Conservation (phyloP, 92 coral and sea anemone genomes). For the Scolanthus callimorphus region DNA sequence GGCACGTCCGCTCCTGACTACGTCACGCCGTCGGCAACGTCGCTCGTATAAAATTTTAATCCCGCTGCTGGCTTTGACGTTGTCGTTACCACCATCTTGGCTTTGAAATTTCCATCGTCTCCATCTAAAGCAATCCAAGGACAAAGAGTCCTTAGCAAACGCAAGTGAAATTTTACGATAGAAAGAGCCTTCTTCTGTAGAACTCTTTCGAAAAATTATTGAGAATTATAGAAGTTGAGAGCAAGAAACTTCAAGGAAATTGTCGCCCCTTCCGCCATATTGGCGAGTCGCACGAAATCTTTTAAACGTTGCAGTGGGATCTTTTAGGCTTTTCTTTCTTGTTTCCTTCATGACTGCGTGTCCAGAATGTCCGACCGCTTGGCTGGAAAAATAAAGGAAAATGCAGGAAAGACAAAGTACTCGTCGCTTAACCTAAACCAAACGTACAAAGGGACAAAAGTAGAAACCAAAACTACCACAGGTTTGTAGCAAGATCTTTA, state of each 20-base stretch:
- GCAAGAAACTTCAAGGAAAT: conserved; percentile 70
- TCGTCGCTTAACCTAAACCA: conserved; percentile 99
- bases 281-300: conserved; percentile 73
- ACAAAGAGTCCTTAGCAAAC: conserved; percentile 23
- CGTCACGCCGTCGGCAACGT: conserved; percentile 72
- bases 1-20: conserved; percentile 21
- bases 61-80: conserved; percentile 94
- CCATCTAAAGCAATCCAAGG: conserved; percentile 74
- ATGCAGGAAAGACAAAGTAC: conserved; percentile 99
- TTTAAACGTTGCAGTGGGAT: conserved; percentile 67
- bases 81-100: conserved; percentile 88
- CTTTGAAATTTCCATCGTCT: conserved; percentile 72
- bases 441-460: conserved; percentile 99
- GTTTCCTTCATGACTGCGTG: conserved; percentile 99
- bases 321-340: conserved; percentile 79
- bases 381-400: conserved; percentile 99
- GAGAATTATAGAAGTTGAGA: conserved; percentile 17
- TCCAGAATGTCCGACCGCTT: conserved; percentile 99
- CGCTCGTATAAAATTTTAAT: conserved; percentile 86
- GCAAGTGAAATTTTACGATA: conserved; percentile 6
- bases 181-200: conserved; percentile 6
- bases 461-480: conserved; percentile 96
- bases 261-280: conserved; percentile 86
- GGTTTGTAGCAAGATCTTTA: conserved; percentile 89
- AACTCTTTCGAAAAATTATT: conserved; percentile 28